These are phyloP conservation scores for Aramus guarauna DNA, from an alignment of 2,113 vertebrate species.

Conservation along the genomic window DNA sequence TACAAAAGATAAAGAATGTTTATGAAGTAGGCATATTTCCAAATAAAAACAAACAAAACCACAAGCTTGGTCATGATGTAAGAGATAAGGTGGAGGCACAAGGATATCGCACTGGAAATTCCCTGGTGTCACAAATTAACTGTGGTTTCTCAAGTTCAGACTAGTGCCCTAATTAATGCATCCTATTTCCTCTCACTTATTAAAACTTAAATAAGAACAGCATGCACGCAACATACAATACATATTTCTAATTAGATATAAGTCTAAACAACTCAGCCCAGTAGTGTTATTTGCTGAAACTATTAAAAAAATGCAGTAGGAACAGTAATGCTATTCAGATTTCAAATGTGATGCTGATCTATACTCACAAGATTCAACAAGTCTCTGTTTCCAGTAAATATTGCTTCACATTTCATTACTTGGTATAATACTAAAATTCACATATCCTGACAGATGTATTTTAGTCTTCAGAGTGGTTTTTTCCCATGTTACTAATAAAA, in stretches of 20 bases:
- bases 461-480: background rate
- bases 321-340: background rate
- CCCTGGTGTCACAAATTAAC: background rate
- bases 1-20: background rate
- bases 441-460: conserved; percentile 5
- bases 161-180: background rate
- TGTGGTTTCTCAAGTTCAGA: background rate
- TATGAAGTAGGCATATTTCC: background rate
- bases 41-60: background rate
- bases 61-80: background rate
- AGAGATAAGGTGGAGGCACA: background rate
- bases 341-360: background rate
- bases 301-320: background rate
- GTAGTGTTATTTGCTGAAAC: background rate
- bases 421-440: background rate
- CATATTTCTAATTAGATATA: background rate
- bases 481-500: background rate
- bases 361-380: background rate
- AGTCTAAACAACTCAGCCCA: background rate
- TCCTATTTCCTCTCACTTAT: background rate
- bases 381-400: background rate
- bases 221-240: background rate
- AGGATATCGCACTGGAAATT: conserved; percentile 33
- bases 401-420: conserved; percentile 5
- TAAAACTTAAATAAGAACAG: background rate